A percentile compares a stretch with the other conserved stretches of the same genome.
phyloP scores from a whole-genome alignment of 2,113 vertebrate species.

The Desmodus rotundus region DNA sequence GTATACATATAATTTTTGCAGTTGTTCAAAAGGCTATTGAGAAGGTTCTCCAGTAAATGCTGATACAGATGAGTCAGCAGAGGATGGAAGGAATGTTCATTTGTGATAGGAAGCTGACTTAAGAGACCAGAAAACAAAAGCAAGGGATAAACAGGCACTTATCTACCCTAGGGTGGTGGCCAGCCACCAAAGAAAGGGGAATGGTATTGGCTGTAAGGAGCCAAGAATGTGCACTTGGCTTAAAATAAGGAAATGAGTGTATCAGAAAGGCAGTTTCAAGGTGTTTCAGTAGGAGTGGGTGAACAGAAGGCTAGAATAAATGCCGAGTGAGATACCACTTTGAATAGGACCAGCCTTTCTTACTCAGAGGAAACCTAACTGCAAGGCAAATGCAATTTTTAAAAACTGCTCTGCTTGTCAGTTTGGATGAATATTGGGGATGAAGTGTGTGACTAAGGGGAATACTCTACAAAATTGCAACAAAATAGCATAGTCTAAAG shows the following conservation, averaged over 20 bases:
- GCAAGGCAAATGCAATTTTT: conserved; percentile 40
- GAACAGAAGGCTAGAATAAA: background rate
- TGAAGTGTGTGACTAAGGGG: background rate
- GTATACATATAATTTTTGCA: conserved; percentile 53
- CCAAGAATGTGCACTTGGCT: background rate
- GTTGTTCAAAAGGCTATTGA: conserved; percentile 63
- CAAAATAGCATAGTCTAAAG: background rate
- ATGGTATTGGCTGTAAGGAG: background rate
- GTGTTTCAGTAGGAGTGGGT: background rate
- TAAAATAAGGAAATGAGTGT: background rate
- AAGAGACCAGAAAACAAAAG: conserved; percentile 64
- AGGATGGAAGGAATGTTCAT: conserved; percentile 62
- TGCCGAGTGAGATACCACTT: background rate
- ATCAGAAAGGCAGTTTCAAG: background rate
- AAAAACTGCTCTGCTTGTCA: conserved; percentile 31
- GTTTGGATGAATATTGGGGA: background rate
- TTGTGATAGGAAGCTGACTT: conserved; percentile 58
- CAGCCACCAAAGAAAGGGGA: background rate
- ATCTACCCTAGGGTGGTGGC: background rate
- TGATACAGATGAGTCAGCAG: conserved; percentile 66
- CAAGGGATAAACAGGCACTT: conserved; percentile 4
- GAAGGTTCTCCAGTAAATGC: conserved; percentile 52
- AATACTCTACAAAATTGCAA: background rate
- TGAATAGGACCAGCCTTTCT: background rate
- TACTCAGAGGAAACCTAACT: conserved; percentile 16